Evolutionary conservation across 2,113 vertebrate species (phyloP).

Genomic region (Gorsachius goisagi): DNA sequence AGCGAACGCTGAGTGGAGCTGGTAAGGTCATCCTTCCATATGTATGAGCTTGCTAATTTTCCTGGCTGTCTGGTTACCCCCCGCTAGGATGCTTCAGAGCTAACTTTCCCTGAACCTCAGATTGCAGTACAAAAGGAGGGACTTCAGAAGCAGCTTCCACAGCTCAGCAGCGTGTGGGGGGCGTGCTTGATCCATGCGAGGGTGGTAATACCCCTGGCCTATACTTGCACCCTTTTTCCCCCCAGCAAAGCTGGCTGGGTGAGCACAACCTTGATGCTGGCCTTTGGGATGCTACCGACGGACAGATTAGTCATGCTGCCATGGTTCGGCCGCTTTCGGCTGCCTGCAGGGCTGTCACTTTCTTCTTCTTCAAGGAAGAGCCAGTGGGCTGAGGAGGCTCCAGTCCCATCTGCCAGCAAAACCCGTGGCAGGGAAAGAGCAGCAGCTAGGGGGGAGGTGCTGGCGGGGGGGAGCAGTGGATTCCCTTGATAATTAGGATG

Average conservation of each 20-base stretch:
- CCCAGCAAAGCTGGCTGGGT: neutral
- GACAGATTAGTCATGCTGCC: neutral
- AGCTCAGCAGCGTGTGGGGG: neutral
- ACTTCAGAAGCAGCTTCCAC: neutral
- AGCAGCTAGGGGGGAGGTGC: constrained; percentile 42
- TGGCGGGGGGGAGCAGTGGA: neutral
- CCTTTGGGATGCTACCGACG: neutral
- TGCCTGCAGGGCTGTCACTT: constrained; percentile 68
- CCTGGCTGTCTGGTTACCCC: neutral
- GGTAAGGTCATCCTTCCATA: constrained; percentile 60
- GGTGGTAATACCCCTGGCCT: neutral
- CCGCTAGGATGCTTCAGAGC: neutral
- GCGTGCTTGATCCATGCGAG: accelerated
- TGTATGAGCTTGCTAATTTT: constrained; percentile 25
- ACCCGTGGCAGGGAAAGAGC: constrained; percentile 49
- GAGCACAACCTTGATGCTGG: neutral
- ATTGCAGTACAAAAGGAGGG: neutral
- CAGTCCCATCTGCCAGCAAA: constrained; percentile 53
- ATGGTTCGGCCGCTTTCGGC: neutral
- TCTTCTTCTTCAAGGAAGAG: constrained; percentile 61
- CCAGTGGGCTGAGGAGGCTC: constrained; percentile 65
- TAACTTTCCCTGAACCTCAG: neutral
- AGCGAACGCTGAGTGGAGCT: neutral
- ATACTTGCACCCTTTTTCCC: neutral
- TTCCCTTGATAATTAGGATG: constrained; percentile 41